These are phyloP conservation scores for Entomobrya proxima DNA, from an alignment of 2,888 invertebrate genomes.

Conservation along the genomic window DNA sequence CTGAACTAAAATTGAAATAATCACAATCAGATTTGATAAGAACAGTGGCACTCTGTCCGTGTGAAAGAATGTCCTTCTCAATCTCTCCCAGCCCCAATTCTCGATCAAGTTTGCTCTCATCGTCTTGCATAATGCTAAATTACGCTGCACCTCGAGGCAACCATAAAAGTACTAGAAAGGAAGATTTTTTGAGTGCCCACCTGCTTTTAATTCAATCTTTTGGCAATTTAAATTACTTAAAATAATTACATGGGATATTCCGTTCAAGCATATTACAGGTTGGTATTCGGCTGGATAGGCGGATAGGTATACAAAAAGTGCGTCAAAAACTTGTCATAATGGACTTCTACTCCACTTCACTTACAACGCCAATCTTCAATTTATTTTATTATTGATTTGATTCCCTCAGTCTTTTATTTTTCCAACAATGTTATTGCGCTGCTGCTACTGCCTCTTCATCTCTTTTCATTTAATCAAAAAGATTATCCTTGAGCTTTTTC, in stretches of 20 bases:
- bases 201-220: conserved; percentile 50
- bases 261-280: background rate
- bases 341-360: conserved; percentile 21
- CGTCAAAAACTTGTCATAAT: conserved; percentile 38
- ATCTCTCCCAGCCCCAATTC: background rate
- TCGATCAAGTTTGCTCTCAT: background rate
- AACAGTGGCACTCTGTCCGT: conserved; percentile 5
- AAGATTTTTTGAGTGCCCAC: conserved; percentile 30
- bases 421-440: too few relatives aligned
- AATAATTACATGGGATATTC: conserved; percentile 53
- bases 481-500: conserved; percentile 43
- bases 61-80: conserved; percentile 42
- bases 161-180: too few relatives aligned
- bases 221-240: conserved; percentile 64
- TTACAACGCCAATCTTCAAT: conserved; percentile 14
- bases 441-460: too few relatives aligned
- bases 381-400: conserved; percentile 52
- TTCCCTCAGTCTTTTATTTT: conserved; percentile 8
- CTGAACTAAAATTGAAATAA: background rate
- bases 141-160: conserved; percentile 7
- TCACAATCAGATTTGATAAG: conserved; percentile 34
- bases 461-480: conserved; percentile 41
- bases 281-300: background rate
- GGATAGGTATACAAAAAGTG: background rate
- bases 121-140: background rate